A percentile compares a stretch with the other conserved stretches of the same genome.
phyloP scores from a whole-genome alignment of 2,113 vertebrate species.

The Mastomys natalensis region DNA sequence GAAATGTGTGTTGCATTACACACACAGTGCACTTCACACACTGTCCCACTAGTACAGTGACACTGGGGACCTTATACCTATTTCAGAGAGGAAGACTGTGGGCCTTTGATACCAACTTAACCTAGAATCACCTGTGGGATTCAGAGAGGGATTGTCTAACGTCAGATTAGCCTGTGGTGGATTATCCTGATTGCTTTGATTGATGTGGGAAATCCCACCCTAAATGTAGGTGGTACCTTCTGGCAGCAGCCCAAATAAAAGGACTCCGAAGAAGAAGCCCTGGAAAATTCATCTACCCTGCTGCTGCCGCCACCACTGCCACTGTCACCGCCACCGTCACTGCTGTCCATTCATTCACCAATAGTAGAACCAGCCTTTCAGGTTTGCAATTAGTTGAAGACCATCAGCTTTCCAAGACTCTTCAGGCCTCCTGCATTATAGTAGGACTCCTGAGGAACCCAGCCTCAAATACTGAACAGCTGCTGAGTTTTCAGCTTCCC shows the following conservation, averaged over 20 bases:
- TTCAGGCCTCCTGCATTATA: not conserved
- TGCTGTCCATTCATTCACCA: no score
- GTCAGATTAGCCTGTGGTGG: not conserved
- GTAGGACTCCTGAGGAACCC: not conserved
- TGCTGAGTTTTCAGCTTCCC: not conserved
- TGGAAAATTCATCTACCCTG: not conserved
- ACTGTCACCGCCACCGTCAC: not conserved
- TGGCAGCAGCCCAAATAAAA: no score
- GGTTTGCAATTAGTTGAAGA: not conserved
- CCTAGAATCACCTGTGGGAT: not conserved
- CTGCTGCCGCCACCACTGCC: not conserved
- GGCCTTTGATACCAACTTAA: not conserved
- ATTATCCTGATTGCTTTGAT: no score
- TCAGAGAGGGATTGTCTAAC: not conserved
- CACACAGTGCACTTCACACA: not conserved
- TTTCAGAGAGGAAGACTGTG: not conserved
- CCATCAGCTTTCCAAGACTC: not conserved
- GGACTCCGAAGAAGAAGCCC: not conserved
- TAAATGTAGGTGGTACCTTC: not conserved
- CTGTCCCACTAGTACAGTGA: accelerated
- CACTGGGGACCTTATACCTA: accelerated
- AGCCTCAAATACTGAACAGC: not conserved
- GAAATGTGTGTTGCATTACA: accelerated
- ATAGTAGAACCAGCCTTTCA: not conserved
- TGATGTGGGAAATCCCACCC: not conserved